Evolutionary conservation across 2,797 vertebrate genomes (phyloP).

Genomic region (Lindbergichthys nudifrons): DNA sequence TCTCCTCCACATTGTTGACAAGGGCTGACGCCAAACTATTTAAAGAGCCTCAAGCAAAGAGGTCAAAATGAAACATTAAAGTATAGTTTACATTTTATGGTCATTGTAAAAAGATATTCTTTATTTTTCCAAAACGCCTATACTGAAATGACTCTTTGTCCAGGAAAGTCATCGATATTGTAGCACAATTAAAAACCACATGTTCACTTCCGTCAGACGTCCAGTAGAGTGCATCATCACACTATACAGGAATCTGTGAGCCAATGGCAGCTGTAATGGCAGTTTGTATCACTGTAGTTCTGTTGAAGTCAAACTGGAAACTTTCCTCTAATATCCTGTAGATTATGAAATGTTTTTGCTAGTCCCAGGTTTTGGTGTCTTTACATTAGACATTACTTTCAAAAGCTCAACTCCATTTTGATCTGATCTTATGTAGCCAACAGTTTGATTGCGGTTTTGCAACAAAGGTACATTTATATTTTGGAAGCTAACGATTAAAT

Average conservation of each 20-base stretch:
- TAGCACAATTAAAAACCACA: not conserved
- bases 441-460: not conserved
- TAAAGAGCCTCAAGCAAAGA: too few relatives aligned
- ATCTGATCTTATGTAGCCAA: not conserved
- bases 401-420: not conserved
- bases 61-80: too few relatives aligned
- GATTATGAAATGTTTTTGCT: not conserved
- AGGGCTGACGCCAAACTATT: too few relatives aligned
- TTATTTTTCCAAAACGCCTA: not conserved
- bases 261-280: not conserved
- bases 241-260: conserved; percentile 9
- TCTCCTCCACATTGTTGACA: too few relatives aligned
- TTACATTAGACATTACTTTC: not conserved
- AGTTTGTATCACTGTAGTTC: conserved; percentile 9
- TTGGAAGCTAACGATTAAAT: not conserved
- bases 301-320: not conserved
- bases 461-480: not conserved
- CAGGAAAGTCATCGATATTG: not conserved
- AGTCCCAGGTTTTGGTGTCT: conserved; percentile 3
- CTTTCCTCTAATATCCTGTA: not conserved
- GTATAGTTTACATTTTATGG: too few relatives aligned
- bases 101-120: too few relatives aligned
- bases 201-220: conserved; percentile 44
- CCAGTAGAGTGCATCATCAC: conserved; percentile 67
- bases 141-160: not conserved